Evolutionary conservation across 2,888 invertebrate species (phyloP), one percentile per base, ranked within the genome.

Genomic region (Mesoligia furuncula): DNA sequence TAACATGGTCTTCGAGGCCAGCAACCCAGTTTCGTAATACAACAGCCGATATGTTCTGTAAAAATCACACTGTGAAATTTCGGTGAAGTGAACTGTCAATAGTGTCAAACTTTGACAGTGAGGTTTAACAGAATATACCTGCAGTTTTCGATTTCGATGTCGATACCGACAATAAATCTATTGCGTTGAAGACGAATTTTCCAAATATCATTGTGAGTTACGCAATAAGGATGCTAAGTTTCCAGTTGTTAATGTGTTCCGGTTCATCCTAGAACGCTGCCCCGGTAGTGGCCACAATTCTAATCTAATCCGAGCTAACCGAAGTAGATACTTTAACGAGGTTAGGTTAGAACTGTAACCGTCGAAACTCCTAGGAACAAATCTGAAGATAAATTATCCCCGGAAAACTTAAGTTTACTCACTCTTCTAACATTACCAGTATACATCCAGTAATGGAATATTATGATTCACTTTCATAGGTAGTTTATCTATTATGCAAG

Each of bases 231-330:
- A 36, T 45, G 27, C 17, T 31, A 6, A 13, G 45, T 57, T 62
- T 59, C 20, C 13, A 75, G 39, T 59, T 20, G 20, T 9, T 24
- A 24, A 59, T 66, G n/a, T n/a, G n/a, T 51, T 59, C 65, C 1
- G 13, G n/a, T 54, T 77, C 27, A 48, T 1, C 6, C 51, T 59
- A 39, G 65, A 77, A 77, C 27, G 17, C 59, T 20, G 5, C 67
- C 48, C 42, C 17, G 62, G 57, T 79, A 62, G 45, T 65, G 54
- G 42, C 65, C 31, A 61, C 39, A 54, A 17, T 70, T 73, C 24
- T 62, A 80, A 81, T 67, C 48, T 68, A 31, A 68, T 24, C 17
- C 17, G 57, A 75, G 57, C 75, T 48, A n/a, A 73, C 64, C 11
- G n/a, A 51, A 76, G n/a, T 31, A 42, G 13, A 36, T 61, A n/a